Conservation (phyloP, 2,888 invertebrate species). For the Scaptomyza reducta region DNA sequence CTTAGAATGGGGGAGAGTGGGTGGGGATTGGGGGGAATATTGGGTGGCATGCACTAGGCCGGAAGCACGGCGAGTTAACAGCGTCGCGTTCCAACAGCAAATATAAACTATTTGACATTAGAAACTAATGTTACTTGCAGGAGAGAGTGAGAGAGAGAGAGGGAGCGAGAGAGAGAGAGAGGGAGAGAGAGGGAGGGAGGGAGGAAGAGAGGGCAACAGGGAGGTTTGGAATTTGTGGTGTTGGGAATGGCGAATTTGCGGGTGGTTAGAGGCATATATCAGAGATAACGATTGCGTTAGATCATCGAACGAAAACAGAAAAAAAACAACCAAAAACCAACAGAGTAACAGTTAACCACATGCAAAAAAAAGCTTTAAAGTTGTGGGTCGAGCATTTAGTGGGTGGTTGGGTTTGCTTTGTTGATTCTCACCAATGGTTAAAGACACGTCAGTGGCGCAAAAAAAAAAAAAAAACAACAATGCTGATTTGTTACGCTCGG, state of each 20-base stretch:
- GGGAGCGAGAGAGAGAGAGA: too few species aligned
- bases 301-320: conserved; percentile 27
- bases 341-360: conserved; percentile 6
- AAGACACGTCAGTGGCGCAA: conserved; percentile 56
- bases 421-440: conserved; percentile 34
- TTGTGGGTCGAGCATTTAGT: neutral
- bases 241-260: neutral
- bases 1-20: neutral
- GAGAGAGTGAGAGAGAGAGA: too few species aligned
- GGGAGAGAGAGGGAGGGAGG: too few species aligned
- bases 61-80: conserved; percentile 67
- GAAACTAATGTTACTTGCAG: conserved; percentile 43
- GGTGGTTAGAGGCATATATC: neutral
- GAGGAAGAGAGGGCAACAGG: neutral
- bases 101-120: conserved; percentile 55
- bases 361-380: conserved; percentile 4
- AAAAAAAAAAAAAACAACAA: conserved; percentile 40
- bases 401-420: conserved; percentile 20
- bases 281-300: conserved; percentile 30
- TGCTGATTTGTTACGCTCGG: conserved; percentile 72
- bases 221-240: neutral
- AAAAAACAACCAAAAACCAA: neutral
- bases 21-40: neutral
- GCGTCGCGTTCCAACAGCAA: conserved; percentile 53
- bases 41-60: conserved; percentile 42